Evolutionary conservation across 2,797 vertebrate genomes (phyloP).

Genomic region (Microctenopoma steveboyesi): DNA sequence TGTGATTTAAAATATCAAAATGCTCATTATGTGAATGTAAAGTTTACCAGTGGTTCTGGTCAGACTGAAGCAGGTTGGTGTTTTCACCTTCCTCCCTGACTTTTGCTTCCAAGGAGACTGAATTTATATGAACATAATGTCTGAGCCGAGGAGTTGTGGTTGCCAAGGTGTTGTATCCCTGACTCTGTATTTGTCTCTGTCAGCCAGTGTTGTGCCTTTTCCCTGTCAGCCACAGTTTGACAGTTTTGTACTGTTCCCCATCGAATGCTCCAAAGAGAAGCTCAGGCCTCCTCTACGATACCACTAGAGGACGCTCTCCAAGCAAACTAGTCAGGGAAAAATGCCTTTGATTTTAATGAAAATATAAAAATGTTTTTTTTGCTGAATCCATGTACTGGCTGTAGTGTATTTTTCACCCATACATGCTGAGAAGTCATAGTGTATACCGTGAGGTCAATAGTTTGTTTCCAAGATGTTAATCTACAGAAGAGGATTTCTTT

Average conservation of each 20-base stretch:
- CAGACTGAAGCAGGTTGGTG: conserved; percentile 44
- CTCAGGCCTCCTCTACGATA: conserved; percentile 53
- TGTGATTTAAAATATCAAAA: conserved; percentile 68
- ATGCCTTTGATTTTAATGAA: conserved; percentile 75
- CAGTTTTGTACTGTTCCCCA: conserved; percentile 50
- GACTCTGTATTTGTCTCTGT: conserved; percentile 48
- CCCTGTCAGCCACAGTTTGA: conserved; percentile 48
- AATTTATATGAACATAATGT: conserved; percentile 48
- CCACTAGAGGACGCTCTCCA: conserved; percentile 62
- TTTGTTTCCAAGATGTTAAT: no score
- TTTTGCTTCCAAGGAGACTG: conserved; percentile 62
- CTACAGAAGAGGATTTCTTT: no score
- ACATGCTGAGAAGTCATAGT: neutral
- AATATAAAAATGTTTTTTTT: conserved; percentile 76
- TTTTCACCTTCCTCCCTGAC: conserved; percentile 27
- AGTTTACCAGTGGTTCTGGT: conserved; percentile 64
- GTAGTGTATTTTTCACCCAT: conserved; percentile 36
- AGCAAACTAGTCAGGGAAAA: conserved; percentile 66
- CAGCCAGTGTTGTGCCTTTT: conserved; percentile 65
- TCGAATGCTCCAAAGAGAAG: conserved; percentile 73
- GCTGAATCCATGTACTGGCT: conserved; percentile 59
- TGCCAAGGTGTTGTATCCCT: conserved; percentile 29
- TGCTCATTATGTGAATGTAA: conserved; percentile 78
- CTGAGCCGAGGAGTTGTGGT: conserved; percentile 49
- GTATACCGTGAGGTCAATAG: no score